Evolutionary conservation across 2,888 invertebrate genomes (phyloP).

Genomic region (Acleris cristana): DNA sequence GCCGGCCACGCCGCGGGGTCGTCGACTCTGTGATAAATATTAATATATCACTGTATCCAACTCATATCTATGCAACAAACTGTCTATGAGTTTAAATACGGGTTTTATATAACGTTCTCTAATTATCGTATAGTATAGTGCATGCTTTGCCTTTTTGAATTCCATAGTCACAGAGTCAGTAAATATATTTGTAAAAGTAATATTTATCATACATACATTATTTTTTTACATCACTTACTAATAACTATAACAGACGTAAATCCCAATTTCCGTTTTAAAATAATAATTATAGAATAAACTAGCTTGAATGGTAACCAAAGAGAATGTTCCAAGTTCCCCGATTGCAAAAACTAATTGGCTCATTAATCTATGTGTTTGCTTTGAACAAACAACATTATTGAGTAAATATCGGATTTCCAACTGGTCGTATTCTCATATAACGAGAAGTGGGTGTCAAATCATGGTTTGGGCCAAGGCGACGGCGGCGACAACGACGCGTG

Average conservation of each 20-base stretch:
- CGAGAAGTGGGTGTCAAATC: constrained; percentile 54
- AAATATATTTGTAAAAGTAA: too few relatives aligned
- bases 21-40: constrained; percentile 73
- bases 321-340: too few relatives aligned
- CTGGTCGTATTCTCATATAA: constrained; percentile 27
- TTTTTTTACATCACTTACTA: too few relatives aligned
- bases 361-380: neutral
- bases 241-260: too few relatives aligned
- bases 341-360: too few relatives aligned
- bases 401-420: constrained; percentile 28
- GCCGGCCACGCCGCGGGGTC: constrained; percentile 67
- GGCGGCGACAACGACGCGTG: constrained; percentile 3
- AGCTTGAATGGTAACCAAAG: too few relatives aligned
- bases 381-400: constrained; percentile 19
- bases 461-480: constrained; percentile 57
- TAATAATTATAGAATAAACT: too few relatives aligned
- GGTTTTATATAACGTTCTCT: constrained; percentile 3
- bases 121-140: too few relatives aligned
- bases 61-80: constrained; percentile 33
- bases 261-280: too few relatives aligned
- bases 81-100: constrained; percentile 12
- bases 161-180: too few relatives aligned
- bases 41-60: constrained; percentile 54
- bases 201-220: too few relatives aligned
- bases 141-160: too few relatives aligned